These are phyloP conservation scores for Planococcus citri DNA, from an alignment of 1,140 invertebrate species.

Conservation along the genomic window DNA sequence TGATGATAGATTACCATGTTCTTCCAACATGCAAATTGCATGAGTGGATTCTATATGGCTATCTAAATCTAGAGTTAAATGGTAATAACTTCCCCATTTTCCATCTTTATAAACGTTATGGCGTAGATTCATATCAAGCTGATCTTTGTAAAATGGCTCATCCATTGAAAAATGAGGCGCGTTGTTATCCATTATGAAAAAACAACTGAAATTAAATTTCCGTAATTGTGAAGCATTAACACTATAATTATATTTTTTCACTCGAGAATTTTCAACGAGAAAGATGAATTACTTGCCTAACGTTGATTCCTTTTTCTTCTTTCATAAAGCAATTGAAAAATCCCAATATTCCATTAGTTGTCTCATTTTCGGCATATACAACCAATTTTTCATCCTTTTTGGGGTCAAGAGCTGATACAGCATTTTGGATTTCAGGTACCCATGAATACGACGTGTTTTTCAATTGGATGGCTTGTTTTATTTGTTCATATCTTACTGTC, in stretches of 20 bases:
- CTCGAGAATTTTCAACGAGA: not conserved
- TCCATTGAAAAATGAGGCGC: slow-evolving; percentile 50
- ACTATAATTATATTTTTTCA: too few species aligned
- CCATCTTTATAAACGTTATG: slow-evolving; percentile 62
- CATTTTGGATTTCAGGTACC: slow-evolving; percentile 40
- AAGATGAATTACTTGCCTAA: slow-evolving; percentile 26
- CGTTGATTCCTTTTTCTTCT: slow-evolving; percentile 50
- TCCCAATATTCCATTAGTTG: slow-evolving; percentile 66
- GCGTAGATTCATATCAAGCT: slow-evolving; percentile 57
- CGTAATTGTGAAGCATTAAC: too few species aligned
- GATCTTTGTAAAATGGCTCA: slow-evolving; percentile 47
- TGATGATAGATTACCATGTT: slow-evolving; percentile 76
- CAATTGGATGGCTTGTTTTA: not conserved
- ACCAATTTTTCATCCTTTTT: slow-evolving; percentile 35
- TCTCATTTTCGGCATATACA: slow-evolving; percentile 45
- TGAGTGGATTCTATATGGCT: slow-evolving; percentile 42
- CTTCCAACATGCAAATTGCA: too few species aligned
- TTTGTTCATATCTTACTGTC: not conserved
- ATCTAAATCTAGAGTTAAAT: slow-evolving; percentile 41
- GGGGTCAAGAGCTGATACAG: slow-evolving; percentile 40
- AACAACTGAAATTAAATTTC: slow-evolving; percentile 40
- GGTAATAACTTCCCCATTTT: slow-evolving; percentile 68
- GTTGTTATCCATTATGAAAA: slow-evolving; percentile 49
- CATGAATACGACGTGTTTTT: slow-evolving; percentile 31
- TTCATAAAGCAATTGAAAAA: slow-evolving; percentile 60